Evolutionary conservation across 2,888 invertebrate genomes (phyloP).

Genomic region (Zygaena filipendulae): DNA sequence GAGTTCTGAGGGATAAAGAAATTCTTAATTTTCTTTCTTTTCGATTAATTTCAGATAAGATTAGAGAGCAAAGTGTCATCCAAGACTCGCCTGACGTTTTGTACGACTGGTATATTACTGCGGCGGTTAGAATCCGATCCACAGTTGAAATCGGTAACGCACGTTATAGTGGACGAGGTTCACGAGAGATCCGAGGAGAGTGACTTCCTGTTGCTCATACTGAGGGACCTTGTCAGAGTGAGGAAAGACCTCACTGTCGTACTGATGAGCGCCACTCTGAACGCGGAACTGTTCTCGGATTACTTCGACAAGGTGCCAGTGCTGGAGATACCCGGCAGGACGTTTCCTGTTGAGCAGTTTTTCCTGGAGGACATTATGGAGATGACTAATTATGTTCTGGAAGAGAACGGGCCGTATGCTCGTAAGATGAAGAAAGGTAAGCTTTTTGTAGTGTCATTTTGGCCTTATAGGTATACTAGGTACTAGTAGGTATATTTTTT

Average conservation of each 20-base stretch:
- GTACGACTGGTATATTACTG: conserved; percentile 92
- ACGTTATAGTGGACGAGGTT: conserved; percentile 90
- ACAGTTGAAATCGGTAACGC: conserved; percentile 79
- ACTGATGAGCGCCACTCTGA: conserved; percentile 94
- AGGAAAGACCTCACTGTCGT: conserved; percentile 84
- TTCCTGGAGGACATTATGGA: conserved; percentile 87
- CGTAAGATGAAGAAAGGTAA: conserved; percentile 73
- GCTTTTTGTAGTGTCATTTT: conserved; percentile 1
- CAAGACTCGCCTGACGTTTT: conserved; percentile 87
- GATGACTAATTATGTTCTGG: conserved; percentile 50
- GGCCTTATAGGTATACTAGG: too few species aligned
- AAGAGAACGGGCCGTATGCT: conserved; percentile 67
- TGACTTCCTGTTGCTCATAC: conserved; percentile 87
- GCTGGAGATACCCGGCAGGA: conserved; percentile 84
- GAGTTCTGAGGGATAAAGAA: too few species aligned
- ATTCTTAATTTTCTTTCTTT: too few species aligned
- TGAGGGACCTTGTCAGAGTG: conserved; percentile 78
- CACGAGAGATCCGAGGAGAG: conserved; percentile 93
- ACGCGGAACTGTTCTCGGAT: conserved; percentile 83
- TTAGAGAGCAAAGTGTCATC: conserved; percentile 81
- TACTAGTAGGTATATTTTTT: too few species aligned
- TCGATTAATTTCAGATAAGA: conserved; percentile 78
- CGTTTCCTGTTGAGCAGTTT: conserved; percentile 84
- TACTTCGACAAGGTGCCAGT: conserved; percentile 86
- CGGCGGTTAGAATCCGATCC: conserved; percentile 85